Evolutionary conservation across 35 echinoderm and acorn worm genomes (phyloP).

Genomic region (Heliocidaris erythrogramma): DNA sequence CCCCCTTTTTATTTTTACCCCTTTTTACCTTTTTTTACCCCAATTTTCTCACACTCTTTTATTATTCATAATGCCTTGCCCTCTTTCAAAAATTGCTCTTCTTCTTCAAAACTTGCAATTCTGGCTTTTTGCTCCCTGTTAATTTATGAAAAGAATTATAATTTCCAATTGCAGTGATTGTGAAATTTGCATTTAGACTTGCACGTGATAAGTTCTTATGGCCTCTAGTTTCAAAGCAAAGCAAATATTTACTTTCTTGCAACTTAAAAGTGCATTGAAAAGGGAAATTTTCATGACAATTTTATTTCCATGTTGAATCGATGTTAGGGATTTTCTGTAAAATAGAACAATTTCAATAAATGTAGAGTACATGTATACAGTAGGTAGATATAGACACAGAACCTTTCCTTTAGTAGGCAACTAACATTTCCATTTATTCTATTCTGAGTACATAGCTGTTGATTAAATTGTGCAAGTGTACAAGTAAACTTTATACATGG

Average conservation of each 20-base stretch:
- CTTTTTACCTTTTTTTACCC: not conserved
- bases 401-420: no score
- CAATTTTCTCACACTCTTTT: not conserved
- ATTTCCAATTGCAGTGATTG: not conserved
- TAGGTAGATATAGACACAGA: no score
- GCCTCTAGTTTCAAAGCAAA: not conserved
- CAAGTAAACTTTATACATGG: no score
- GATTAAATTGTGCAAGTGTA: no score
- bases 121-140: not conserved
- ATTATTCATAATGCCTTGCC: not conserved
- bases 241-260: not conserved
- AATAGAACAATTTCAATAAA: no score
- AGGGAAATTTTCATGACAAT: no score
- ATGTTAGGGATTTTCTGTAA: no score
- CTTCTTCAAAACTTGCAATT: not conserved
- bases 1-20: not conserved
- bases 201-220: not conserved
- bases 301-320: no score
- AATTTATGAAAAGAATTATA: not conserved
- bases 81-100: not conserved
- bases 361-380: no score
- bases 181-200: not conserved
- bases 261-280: no score
- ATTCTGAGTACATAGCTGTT: not conserved
- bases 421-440: no score